Evolutionary conservation across 1,140 invertebrate genomes (phyloP).

Genomic region (Brachionus sp.): DNA sequence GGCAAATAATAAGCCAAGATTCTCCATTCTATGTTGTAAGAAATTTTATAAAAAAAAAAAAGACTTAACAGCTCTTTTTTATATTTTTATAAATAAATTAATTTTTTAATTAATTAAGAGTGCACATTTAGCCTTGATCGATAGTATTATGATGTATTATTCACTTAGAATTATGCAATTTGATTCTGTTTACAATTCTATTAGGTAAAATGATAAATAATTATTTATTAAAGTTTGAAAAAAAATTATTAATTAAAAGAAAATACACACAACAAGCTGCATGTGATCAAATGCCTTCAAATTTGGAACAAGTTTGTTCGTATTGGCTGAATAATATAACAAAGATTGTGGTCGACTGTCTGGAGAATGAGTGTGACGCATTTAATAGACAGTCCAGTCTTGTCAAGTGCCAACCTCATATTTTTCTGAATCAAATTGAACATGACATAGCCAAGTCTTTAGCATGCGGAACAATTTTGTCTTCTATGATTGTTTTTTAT

Average conservation of each 20-base stretch:
- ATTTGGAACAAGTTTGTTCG: neutral
- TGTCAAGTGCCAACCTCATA: slow-evolving; percentile 20
- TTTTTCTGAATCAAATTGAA: neutral
- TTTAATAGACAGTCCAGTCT: slow-evolving; percentile 8
- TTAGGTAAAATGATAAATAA: neutral
- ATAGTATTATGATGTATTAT: slow-evolving; percentile 18
- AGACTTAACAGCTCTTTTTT: no score
- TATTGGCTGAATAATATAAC: slow-evolving; percentile 38
- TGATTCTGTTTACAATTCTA: neutral
- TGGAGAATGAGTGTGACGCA: slow-evolving; percentile 15
- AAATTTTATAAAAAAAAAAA: neutral
- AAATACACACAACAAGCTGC: neutral
- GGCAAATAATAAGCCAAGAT: neutral
- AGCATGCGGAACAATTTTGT: slow-evolving; percentile 19
- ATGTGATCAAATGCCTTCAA: neutral
- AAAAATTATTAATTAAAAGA: neutral
- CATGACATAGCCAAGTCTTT: neutral
- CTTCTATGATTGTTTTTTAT: slow-evolving; percentile 26
- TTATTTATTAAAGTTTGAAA: neutral
- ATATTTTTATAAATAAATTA: neutral
- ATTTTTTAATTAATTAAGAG: neutral
- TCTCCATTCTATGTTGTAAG: slow-evolving; percentile 44
- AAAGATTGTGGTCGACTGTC: neutral
- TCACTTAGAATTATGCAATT: slow-evolving; percentile 4
- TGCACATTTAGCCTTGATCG: slow-evolving; percentile 30